phyloP scores from a whole-genome alignment of 1,140 invertebrate species.

The Thaumetopoea pityocampa region DNA sequence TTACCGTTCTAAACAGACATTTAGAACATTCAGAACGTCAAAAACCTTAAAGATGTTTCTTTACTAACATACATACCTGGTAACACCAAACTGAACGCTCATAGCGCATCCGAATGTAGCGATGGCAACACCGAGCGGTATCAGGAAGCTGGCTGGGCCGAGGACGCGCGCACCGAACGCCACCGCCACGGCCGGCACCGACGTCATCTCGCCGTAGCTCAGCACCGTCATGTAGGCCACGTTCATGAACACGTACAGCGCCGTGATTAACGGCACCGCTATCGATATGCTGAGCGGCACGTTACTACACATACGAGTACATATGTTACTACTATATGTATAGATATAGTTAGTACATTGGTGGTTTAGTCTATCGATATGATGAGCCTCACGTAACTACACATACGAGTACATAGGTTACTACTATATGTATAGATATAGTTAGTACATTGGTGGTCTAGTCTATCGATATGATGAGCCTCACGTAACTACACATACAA shows the following conservation, averaged over 20 bases:
- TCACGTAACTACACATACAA: constrained; percentile 30
- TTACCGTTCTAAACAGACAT: too few species aligned
- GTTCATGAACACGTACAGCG: constrained; percentile 94
- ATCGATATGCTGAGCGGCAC: constrained; percentile 92
- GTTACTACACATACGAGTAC: constrained; percentile 75
- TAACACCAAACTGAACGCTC: constrained; percentile 85
- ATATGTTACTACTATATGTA: too few species aligned
- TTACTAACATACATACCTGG: constrained; percentile 67
- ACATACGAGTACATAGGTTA: constrained; percentile 40
- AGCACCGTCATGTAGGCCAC: constrained; percentile 94
- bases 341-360: too few species aligned
- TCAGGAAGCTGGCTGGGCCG: constrained; percentile 77
- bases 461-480: too few species aligned
- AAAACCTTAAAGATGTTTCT: too few species aligned
- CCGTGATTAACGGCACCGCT: constrained; percentile 90
- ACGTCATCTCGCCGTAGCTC: constrained; percentile 86
- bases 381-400: neutral
- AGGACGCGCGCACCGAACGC: constrained; percentile 81
- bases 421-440: too few species aligned
- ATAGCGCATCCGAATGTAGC: constrained; percentile 86
- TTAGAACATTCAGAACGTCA: too few species aligned
- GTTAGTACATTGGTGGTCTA: too few species aligned
- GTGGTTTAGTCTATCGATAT: too few species aligned
- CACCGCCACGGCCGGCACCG: constrained; percentile 91
- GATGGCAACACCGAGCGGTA: constrained; percentile 84